A percentile compares a stretch with the other conserved stretches of the same genome.
These are phyloP conservation scores for Drosophila bifasciata DNA, from an alignment of 1,140 invertebrate species.

Conservation along the genomic window DNA sequence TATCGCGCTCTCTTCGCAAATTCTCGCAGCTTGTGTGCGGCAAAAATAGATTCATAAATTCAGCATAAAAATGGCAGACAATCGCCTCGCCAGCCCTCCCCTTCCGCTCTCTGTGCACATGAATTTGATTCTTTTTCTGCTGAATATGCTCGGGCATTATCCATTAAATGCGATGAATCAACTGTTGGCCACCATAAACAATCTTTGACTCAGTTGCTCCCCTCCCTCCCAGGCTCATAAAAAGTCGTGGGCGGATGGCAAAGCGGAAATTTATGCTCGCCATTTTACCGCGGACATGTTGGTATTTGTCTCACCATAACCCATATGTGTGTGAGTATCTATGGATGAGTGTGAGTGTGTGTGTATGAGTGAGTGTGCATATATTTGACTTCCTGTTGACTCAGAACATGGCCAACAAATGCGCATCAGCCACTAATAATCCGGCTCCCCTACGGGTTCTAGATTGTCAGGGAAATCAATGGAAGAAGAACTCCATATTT, in stretches of 20 bases:
- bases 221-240: constrained; percentile 47
- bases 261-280: constrained; percentile 74
- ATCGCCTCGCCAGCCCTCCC: constrained; percentile 37
- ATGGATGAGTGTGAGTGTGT: constrained; percentile 30
- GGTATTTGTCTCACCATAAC: constrained; percentile 27
- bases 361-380: constrained; percentile 33
- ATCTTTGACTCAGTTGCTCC: constrained; percentile 63
- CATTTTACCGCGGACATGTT: constrained; percentile 59
- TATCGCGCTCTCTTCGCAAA: constrained; percentile 32
- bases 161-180: constrained; percentile 80
- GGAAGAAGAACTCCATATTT: background rate
- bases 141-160: constrained; percentile 68
- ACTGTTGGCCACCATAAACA: constrained; percentile 76
- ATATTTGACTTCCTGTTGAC: constrained; percentile 75
- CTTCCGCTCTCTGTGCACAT: constrained; percentile 12
- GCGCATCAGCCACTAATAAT: constrained; percentile 29
- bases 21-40: constrained; percentile 3
- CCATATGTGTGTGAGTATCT: constrained; percentile 6
- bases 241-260: constrained; percentile 63
- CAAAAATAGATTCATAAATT: constrained; percentile 52
- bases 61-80: constrained; percentile 30
- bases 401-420: constrained; percentile 53
- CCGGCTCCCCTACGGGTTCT: background rate
- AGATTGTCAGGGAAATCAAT: constrained; percentile 7
- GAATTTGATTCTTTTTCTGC: constrained; percentile 54